Conservation (phyloP, 2,113 vertebrate species). For the human region GRCh38 chr9:9568501-9569000, state of each 20-base stretch:
- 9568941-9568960: background rate
- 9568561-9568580: background rate
- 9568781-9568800: background rate
- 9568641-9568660: background rate
- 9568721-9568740: background rate
- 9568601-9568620: background rate
- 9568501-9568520: background rate
- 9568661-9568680: background rate
- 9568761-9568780: background rate
- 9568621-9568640: background rate
- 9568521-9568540: background rate
- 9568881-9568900: background rate
- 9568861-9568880: fast-evolving
- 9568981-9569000: background rate
- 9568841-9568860: background rate
- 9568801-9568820: background rate
- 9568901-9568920: background rate
- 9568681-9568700: background rate
- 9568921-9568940: background rate
- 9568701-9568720: background rate
- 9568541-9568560: background rate
- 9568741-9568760: background rate
- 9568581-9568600: background rate
- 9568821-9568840: background rate
- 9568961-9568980: background rate